These are phyloP conservation scores for Agonum fuliginosum DNA, from an alignment of 2,888 invertebrate species.

Conservation along the genomic window DNA sequence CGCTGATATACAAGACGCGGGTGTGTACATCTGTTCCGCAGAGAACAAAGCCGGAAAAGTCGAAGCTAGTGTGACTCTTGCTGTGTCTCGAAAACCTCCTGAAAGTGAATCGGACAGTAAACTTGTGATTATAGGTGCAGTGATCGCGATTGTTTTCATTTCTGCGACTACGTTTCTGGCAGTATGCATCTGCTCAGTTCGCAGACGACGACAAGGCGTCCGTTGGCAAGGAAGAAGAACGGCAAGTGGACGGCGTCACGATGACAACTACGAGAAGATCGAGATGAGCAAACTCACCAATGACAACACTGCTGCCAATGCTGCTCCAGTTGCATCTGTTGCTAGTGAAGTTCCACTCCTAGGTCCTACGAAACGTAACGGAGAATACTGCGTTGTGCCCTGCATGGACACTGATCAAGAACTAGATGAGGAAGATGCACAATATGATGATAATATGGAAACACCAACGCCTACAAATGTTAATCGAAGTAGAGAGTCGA, in stretches of 20 bases:
- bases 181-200: constrained; percentile 77
- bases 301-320: constrained; percentile 63
- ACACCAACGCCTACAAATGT: constrained; percentile 66
- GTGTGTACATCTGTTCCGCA: constrained; percentile 85
- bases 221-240: constrained; percentile 70
- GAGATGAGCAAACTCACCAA: constrained; percentile 78
- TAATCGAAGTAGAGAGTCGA: constrained; percentile 62
- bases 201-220: constrained; percentile 79
- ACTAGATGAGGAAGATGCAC: constrained; percentile 76
- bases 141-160: constrained; percentile 80
- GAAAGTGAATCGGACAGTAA: constrained; percentile 77
- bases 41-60: constrained; percentile 88
- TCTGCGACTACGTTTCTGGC: constrained; percentile 81
- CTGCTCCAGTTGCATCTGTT: constrained; percentile 64
- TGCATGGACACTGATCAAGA: constrained; percentile 77
- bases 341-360: constrained; percentile 68
- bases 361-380: constrained; percentile 75
- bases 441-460: constrained; percentile 71
- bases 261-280: constrained; percentile 86
- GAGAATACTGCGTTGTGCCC: constrained; percentile 84
- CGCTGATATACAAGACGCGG: constrained; percentile 84
- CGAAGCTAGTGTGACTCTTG: constrained; percentile 83
- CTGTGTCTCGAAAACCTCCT: constrained; percentile 80
- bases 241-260: constrained; percentile 71
- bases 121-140: constrained; percentile 80